phyloP scores from a whole-genome alignment of 2,888 invertebrate species.

The Drosophila mettleri region DNA sequence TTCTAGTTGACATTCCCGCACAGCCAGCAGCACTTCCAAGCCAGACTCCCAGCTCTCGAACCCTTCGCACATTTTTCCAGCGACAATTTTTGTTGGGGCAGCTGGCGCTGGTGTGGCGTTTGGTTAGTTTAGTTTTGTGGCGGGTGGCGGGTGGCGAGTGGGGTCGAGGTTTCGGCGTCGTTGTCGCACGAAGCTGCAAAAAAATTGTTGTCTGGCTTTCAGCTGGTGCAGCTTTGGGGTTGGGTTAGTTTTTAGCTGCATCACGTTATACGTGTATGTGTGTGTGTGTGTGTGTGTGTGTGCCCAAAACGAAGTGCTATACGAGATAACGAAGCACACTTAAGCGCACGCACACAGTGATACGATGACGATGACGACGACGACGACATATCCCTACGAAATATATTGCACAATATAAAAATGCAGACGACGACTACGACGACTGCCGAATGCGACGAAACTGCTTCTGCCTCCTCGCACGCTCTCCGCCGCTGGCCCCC shows the following conservation, averaged over 20 bases:
- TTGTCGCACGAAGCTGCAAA: constrained; percentile 75
- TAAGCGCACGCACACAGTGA: constrained; percentile 67
- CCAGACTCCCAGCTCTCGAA: constrained; percentile 42
- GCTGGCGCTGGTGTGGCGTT: neutral
- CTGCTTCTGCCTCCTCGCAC: constrained; percentile 5
- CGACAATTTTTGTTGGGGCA: constrained; percentile 76
- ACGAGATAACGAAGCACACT: constrained; percentile 82
- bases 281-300: constrained; percentile 54
- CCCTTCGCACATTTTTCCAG: constrained; percentile 79
- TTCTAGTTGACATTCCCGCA: constrained; percentile 81
- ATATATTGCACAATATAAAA: constrained; percentile 79
- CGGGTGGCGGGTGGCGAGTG: neutral
- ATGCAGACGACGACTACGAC: constrained; percentile 66
- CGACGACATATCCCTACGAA: constrained; percentile 71
- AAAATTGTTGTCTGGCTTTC: constrained; percentile 76
- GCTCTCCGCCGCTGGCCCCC: neutral
- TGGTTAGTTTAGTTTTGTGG: constrained; percentile 1
- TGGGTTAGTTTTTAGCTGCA: constrained; percentile 72
- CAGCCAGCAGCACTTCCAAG: constrained; percentile 69
- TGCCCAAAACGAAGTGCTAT: constrained; percentile 77
- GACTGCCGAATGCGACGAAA: constrained; percentile 70
- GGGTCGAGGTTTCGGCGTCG: constrained; percentile 60
- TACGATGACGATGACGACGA: constrained; percentile 29
- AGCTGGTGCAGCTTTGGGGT: constrained; percentile 58
- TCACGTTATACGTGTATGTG: constrained; percentile 38